Evolutionary conservation across 2,888 invertebrate species (phyloP).

Genomic region (Heteromurus nitidus): DNA sequence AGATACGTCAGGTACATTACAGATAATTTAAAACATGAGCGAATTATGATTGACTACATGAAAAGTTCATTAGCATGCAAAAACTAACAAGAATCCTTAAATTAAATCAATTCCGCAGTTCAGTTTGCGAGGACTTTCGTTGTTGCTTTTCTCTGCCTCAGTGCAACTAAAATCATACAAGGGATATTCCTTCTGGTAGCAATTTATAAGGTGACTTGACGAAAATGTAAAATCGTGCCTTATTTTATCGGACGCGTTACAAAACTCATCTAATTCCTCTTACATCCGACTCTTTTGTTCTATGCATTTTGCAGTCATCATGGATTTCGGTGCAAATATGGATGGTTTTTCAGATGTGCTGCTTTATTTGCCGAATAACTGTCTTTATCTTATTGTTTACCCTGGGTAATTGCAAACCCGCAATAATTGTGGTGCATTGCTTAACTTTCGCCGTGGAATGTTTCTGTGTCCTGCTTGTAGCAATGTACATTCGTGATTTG

Average conservation of each 20-base stretch:
- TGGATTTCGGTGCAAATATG: neutral
- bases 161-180: slow-evolving; percentile 35
- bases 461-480: slow-evolving; percentile 36
- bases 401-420: slow-evolving; percentile 38
- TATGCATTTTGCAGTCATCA: slow-evolving; percentile 16
- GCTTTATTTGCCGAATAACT: slow-evolving; percentile 9
- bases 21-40: neutral
- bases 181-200: slow-evolving; percentile 31
- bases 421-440: slow-evolving; percentile 36
- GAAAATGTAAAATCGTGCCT: too few relatives aligned
- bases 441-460: slow-evolving; percentile 35
- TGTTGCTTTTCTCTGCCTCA: slow-evolving; percentile 23
- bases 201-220: slow-evolving; percentile 40
- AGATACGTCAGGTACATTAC: slow-evolving; percentile 29
- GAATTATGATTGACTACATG: neutral
- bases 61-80: neutral
- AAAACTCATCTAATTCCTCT: too few relatives aligned
- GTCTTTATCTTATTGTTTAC: slow-evolving; percentile 39
- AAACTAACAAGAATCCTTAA: neutral
- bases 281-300: too few relatives aligned
- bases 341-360: slow-evolving; percentile 29
- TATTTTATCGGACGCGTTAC: too few relatives aligned
- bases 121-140: slow-evolving; percentile 33
- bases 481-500: slow-evolving; percentile 20
- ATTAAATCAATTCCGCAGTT: neutral